Percentiles rank a stretch among this genome's conserved stretches.
These are phyloP conservation scores for Forficula auricularia DNA, from an alignment of 1,140 invertebrate species.

Conservation along the genomic window DNA sequence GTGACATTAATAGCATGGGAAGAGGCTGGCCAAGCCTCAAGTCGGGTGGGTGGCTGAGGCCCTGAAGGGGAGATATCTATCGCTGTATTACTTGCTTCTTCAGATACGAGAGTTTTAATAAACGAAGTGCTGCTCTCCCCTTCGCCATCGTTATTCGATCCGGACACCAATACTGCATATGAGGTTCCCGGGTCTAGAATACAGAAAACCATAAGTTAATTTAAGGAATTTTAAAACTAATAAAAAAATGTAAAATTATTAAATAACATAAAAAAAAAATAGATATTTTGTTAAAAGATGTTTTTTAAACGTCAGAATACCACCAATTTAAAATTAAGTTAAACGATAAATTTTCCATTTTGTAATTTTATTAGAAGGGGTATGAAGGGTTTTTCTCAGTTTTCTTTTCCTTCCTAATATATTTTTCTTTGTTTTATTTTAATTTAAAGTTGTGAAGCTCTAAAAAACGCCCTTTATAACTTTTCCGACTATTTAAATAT, in stretches of 20 bases:
- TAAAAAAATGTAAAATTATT: not conserved
- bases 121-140: constrained; percentile 16
- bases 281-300: not conserved
- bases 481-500: too few relatives aligned
- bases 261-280: not conserved
- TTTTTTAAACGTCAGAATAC: too few relatives aligned
- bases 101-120: constrained; percentile 18
- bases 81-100: not conserved
- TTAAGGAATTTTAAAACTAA: not conserved
- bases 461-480: too few relatives aligned
- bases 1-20: constrained; percentile 29
- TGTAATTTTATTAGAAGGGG: not conserved
- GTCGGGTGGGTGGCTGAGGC: constrained; percentile 22
- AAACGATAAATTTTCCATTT: not conserved
- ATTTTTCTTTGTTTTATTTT: too few relatives aligned
- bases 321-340: not conserved
- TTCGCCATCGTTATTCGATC: constrained; percentile 15
- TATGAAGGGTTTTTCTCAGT: too few relatives aligned
- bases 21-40: constrained; percentile 31
- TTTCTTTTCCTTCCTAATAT: too few relatives aligned
- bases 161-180: constrained; percentile 26
- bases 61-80: not conserved
- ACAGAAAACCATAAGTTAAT: not conserved
- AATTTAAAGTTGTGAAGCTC: too few relatives aligned
- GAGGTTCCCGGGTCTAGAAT: constrained; percentile 21